Evolutionary conservation across 2,888 invertebrate species (phyloP).

Genomic region (Aleiodes alternator): DNA sequence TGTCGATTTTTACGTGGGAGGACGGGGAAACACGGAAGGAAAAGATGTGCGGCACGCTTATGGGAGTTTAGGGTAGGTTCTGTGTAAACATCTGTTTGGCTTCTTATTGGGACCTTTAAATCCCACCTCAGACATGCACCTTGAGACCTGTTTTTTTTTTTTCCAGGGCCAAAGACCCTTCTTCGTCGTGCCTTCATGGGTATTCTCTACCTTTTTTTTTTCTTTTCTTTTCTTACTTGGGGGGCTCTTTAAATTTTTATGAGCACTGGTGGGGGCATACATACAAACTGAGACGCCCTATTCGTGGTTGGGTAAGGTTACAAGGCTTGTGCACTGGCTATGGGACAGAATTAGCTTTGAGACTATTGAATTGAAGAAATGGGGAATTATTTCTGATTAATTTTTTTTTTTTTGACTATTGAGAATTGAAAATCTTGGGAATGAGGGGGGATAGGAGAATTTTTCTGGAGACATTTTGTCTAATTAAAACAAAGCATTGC

Average conservation of each 20-base stretch:
- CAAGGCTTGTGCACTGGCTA: conserved; percentile 4
- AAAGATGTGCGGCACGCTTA: conserved; percentile 20
- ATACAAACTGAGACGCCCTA: conserved; percentile 34
- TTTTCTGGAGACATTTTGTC: conserved; percentile 52
- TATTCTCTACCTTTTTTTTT: conserved; percentile 33
- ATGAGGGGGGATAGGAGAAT: too few relatives aligned
- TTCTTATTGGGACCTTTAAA: conserved; percentile 65
- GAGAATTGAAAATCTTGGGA: too few relatives aligned
- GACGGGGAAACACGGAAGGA: too few relatives aligned
- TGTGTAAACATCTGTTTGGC: conserved; percentile 39
- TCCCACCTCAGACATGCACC: conserved; percentile 68
- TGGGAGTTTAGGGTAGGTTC: conserved; percentile 42
- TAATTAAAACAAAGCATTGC: conserved; percentile 77
- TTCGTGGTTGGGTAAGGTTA: conserved; percentile 37
- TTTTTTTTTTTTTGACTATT: not conserved
- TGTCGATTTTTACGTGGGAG: conserved; percentile 33
- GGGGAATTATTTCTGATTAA: not conserved
- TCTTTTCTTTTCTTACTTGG: conserved; percentile 36
- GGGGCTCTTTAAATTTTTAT: conserved; percentile 52
- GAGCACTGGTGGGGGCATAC: conserved; percentile 38
- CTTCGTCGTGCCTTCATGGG: conserved; percentile 47
- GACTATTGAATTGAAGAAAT: not conserved
- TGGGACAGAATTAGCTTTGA: not conserved
- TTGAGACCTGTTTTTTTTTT: conserved; percentile 69
- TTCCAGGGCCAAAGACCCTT: conserved; percentile 65